Percentiles rank a stretch among this genome's conserved stretches.
Evolutionary conservation across 64 coral and sea anemone genomes (phyloP).

Genomic region (Platygyra sinensis): DNA sequence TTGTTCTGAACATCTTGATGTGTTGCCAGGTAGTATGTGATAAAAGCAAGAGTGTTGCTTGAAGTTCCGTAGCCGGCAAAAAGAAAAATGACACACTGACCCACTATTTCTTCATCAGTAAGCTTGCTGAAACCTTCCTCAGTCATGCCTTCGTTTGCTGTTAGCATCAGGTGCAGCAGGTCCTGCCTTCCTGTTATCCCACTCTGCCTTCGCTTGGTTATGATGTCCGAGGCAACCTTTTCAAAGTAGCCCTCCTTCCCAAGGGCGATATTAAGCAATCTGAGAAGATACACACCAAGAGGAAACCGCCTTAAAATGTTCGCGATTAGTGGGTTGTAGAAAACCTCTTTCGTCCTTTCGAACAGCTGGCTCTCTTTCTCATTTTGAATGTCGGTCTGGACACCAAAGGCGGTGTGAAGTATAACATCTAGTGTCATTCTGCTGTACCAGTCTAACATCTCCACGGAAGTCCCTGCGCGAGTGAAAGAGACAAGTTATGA

Average conservation of each 20-base stretch:
- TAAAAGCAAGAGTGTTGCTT: slow-evolving; percentile 54
- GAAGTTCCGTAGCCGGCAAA: slow-evolving; percentile 67
- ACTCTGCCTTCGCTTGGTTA: slow-evolving; percentile 27
- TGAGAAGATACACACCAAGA: background rate
- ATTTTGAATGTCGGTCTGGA: slow-evolving; percentile 48
- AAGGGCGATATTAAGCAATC: background rate
- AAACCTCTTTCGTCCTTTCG: slow-evolving; percentile 1
- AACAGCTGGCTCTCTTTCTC: slow-evolving; percentile 25
- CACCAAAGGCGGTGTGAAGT: slow-evolving; percentile 65
- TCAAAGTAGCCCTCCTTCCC: slow-evolving; percentile 21
- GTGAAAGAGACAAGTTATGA: background rate
- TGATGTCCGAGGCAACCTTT: slow-evolving; percentile 38
- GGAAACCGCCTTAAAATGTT: background rate
- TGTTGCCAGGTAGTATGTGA: slow-evolving; percentile 56
- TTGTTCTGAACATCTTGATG: slow-evolving; percentile 51
- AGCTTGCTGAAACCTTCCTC: slow-evolving; percentile 33
- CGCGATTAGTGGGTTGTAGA: background rate
- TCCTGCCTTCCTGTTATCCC: slow-evolving; percentile 44
- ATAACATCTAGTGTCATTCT: slow-evolving; percentile 64
- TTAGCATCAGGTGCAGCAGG: slow-evolving; percentile 65
- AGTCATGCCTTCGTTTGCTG: slow-evolving; percentile 8
- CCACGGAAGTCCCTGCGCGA: slow-evolving; percentile 47
- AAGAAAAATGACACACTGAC: slow-evolving; percentile 63
- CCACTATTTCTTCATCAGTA: slow-evolving; percentile 61
- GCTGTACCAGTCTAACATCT: slow-evolving; percentile 52